A percentile compares a stretch with the other conserved stretches of the same genome.
Evolutionary conservation across 2,797 vertebrate genomes (phyloP).

Genomic region (Denticeps clupeoides): DNA sequence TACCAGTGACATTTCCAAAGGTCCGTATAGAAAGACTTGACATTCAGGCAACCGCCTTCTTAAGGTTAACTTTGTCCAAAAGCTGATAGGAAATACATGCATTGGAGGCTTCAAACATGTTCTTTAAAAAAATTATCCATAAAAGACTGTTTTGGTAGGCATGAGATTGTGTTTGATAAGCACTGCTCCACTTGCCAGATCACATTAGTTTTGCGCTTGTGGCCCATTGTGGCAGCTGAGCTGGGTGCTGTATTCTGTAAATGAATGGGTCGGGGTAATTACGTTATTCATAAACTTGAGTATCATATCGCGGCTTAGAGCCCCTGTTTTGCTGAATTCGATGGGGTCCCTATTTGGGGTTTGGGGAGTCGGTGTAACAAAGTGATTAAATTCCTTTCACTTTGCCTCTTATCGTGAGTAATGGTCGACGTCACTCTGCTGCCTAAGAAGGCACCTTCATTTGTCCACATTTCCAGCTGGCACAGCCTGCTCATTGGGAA

Average conservation of each 20-base stretch:
- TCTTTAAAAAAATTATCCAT: constrained; percentile 36
- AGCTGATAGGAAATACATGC: constrained; percentile 39
- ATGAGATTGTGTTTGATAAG: background rate
- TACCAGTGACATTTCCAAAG: constrained; percentile 60
- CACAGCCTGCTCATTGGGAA: background rate
- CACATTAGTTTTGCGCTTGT: background rate
- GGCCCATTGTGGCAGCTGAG: background rate
- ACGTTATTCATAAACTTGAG: background rate
- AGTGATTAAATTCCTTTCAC: background rate
- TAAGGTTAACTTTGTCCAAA: constrained; percentile 56
- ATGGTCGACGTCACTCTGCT: background rate
- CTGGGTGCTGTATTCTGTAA: background rate
- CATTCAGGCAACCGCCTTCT: constrained; percentile 56
- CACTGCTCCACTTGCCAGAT: background rate
- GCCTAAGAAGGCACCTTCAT: background rate
- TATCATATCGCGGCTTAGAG: background rate
- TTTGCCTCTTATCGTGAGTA: background rate
- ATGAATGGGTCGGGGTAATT: background rate
- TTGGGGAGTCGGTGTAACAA: background rate
- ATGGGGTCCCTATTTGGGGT: background rate
- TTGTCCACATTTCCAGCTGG: background rate
- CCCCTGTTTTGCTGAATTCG: background rate
- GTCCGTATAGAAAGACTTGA: constrained; percentile 51
- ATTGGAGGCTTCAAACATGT: constrained; percentile 40
- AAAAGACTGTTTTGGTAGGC: constrained; percentile 6